Evolutionary conservation across 2,888 invertebrate species (phyloP), one percentile per base, ranked within the genome.

Genomic region (Cerastis rubricosa): DNA sequence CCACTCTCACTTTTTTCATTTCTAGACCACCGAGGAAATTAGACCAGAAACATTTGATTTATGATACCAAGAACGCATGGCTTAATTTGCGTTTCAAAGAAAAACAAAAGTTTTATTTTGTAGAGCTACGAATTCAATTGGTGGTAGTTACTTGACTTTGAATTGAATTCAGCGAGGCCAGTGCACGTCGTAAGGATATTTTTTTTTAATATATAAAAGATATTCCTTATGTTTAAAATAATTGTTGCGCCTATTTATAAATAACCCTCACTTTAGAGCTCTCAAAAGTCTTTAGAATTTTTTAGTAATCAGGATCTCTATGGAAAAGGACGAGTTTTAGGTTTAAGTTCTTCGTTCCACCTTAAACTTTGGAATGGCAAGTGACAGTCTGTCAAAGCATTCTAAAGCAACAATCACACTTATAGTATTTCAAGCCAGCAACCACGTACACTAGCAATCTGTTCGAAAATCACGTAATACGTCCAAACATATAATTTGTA

Each of bases 1-100:
- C 47, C 63, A 85, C 87, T 87, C 87, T 87, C 87, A 87, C 87
- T 87, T 87, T 84, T 63, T 76, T 63, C 69, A 61, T 79, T 83
- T 84, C 83, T 83, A 85, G 85, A 70, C 65, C 85, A 83, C 63
- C 19, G 83, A 22, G 74, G 63, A 87, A 87, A 87, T 74, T 78
- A 85, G 86, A 87, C 87, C 71, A 86, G 83, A 87, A 87, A 85
- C 78, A 76, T 68, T 76, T 78, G 74, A 74, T 78, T 84, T 85
- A 84, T 84, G 54, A 81, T 74, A 79, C 73, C 22, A 51, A 61
- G 67, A 85, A 74, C 54, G 70, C 68, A 65, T 74, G 73, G 57
- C 22, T 75, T 73, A 57, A 57, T 84, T 77, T 78, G 75, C 57
- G 49, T 82, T 73, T 75, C 29, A 78, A 76, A 45, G 57, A 71